phyloP scores from a whole-genome alignment of 2,113 vertebrate genomes.

The Peucedramus taeniatus region DNA sequence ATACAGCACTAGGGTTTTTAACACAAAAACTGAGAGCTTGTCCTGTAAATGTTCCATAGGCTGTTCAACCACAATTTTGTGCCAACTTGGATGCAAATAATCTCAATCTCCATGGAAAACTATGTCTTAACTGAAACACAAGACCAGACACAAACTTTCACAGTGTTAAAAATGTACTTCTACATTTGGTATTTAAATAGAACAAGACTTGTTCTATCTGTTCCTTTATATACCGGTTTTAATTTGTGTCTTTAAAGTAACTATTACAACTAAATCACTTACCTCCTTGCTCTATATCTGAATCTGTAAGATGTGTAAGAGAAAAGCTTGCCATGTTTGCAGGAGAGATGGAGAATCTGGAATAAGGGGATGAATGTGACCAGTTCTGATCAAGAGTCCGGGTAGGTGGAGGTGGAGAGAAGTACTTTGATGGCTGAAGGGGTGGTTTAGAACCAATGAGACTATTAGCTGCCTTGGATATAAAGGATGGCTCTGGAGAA shows the following conservation, averaged over 20 bases:
- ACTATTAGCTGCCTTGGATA: constrained; percentile 77
- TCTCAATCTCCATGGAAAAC: background rate
- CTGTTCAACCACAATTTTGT: background rate
- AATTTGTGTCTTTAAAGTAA: background rate
- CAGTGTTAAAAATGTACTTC: background rate
- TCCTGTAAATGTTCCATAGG: background rate
- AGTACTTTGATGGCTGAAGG: constrained; percentile 78
- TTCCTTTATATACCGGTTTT: background rate
- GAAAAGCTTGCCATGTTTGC: constrained; percentile 95
- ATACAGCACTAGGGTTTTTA: background rate
- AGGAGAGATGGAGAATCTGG: constrained; percentile 94
- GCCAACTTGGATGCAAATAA: background rate
- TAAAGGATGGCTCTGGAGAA: constrained; percentile 80
- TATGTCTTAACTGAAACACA: background rate
- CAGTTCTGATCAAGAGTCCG: constrained; percentile 81
- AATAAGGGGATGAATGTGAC: constrained; percentile 80
- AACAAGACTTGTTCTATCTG: background rate
- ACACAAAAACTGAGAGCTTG: background rate
- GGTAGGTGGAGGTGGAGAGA: constrained; percentile 79
- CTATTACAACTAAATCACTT: constrained; percentile 47
- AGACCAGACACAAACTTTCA: background rate
- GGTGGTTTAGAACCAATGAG: constrained; percentile 69
- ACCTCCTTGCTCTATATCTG: constrained; percentile 96
- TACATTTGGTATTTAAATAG: background rate
- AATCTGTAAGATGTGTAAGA: constrained; percentile 95